Evolutionary conservation across 1,140 invertebrate genomes (phyloP), one percentile per base, ranked within the genome.

Genomic region (Teleogryllus occipitalis): DNA sequence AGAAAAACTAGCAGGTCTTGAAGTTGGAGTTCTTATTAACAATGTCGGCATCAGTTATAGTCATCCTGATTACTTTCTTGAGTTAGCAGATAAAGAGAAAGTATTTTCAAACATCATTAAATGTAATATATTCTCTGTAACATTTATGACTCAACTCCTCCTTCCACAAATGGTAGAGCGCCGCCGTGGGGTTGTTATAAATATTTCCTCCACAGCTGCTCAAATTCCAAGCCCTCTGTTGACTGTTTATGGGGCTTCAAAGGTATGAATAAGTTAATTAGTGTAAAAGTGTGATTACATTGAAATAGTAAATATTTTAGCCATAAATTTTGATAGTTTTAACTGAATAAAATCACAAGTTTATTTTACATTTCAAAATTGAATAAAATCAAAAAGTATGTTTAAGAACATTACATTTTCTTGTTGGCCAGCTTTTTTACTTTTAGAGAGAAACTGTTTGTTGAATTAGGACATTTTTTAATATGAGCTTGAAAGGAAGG

Each of bases 11-110:
- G 87, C 87, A 10, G 93, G 91, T 5, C 87, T 99, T 4, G 96
- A 98, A 84, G 93, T 98, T 80, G 97, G 96, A 0, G 92, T 97
- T 21, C 88, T 99, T 12, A 91, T 99, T 8, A 99, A 99, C 86
- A 99, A 99, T 88, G 97, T 98, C 0, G 98, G 97, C 7, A 92
- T 96, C 81, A 96, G 94, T 78, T 98, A 98, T 86, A 88, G 91
- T 0, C 91, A 95, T 86, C 97, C 97, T 0, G 94, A 96, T 84
- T 93, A 94, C 83, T 96, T 96, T 85, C 86, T 93, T 1, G 89
- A 93, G 18, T 84, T 94, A 1, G 88, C 90, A 8, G 89, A 94
- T 78, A 87, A 83, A 82, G 81, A 83, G 80, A 83, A 82, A 76
- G 79, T 87, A 47, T 84, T 86, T 47, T 82, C 84, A 22, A 83